Base-by-base conservation (phyloP, 2,888 invertebrate species). In the Byasa hedistus region DNA sequence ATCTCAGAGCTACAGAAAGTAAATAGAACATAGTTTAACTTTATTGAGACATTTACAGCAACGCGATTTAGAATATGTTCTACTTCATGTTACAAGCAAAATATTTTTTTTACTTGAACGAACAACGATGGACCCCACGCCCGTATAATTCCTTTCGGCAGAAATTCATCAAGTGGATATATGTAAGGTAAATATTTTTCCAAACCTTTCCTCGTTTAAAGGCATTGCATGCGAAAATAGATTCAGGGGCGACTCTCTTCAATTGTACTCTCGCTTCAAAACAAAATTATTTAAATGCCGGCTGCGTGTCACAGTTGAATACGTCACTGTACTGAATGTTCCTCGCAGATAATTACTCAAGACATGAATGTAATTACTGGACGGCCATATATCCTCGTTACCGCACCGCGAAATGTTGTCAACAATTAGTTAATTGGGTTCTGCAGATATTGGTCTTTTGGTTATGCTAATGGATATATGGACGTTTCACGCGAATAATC, bases 301-400 rank as follows among this genome's bases (percentile, higher is more conserved):
- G 59, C 57, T 60, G 24, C 57, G 56, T 52, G 64, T 62, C 36
- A 22, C 32, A 63, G 62, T 66, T 66, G 63, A 63, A 66, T 62
- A 63, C 19, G 63, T 66, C 66, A 62, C 62, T 55, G 54, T n/a
- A 15, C 58, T 32, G 57, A 58, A 59, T 57, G 68, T 59, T 65
- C 61, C 58, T 23, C 64, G 67, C 68, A 55, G 73, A 72, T 72
- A 73, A 76, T 74, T 73, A 71, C 72, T 76, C 73, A 75, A 72
- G 72, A 68, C 71, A 66, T 71, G 69, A 72, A 71, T 72, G 69
- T 73, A 73, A 59, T 73, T 71, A 72, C 71, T 65, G 65, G 61
- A 70, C 68, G 52, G 68, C 69, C 68, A 76, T 82, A 80, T 81
- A 80, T 81, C 71, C 73, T 79, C 76, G 80, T 81, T 79, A 56